These are phyloP conservation scores for Sarcophaga peregrina DNA, from an alignment of 1,140 invertebrate species.

Conservation along the genomic window DNA sequence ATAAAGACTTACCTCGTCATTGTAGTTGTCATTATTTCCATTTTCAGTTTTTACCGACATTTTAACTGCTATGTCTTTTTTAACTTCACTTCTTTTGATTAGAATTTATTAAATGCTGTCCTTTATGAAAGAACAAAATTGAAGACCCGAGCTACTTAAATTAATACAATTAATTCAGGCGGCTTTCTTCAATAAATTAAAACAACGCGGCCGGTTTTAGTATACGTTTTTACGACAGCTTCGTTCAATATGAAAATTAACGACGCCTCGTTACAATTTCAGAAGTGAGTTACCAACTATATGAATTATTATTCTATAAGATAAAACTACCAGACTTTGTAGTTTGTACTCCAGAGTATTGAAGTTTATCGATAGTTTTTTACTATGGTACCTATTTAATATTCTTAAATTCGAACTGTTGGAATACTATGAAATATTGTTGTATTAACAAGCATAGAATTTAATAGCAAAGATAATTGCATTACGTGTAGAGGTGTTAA, in stretches of 20 bases:
- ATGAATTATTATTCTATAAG: too few species aligned
- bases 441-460: too few species aligned
- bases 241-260: not conserved
- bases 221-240: not conserved
- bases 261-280: too few species aligned
- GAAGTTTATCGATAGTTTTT: too few species aligned
- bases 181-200: constrained; percentile 4
- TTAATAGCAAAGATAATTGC: too few species aligned
- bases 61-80: not conserved
- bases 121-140: not conserved
- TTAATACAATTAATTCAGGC: not conserved
- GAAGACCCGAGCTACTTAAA: not conserved
- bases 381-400: too few species aligned
- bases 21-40: constrained; percentile 44
- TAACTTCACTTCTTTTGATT: not conserved
- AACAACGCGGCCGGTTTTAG: constrained; percentile 16
- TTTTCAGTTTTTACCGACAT: constrained; percentile 43
- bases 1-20: constrained; percentile 41
- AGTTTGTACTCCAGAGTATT: too few species aligned
- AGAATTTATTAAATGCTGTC: not conserved
- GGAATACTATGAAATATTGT: too few species aligned
- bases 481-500: too few species aligned
- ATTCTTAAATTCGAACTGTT: too few species aligned
- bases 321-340: too few species aligned
- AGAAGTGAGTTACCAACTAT: too few species aligned